These are phyloP conservation scores for Polyommatus iphigenia DNA, from an alignment of 2,888 invertebrate genomes.

Conservation along the genomic window DNA sequence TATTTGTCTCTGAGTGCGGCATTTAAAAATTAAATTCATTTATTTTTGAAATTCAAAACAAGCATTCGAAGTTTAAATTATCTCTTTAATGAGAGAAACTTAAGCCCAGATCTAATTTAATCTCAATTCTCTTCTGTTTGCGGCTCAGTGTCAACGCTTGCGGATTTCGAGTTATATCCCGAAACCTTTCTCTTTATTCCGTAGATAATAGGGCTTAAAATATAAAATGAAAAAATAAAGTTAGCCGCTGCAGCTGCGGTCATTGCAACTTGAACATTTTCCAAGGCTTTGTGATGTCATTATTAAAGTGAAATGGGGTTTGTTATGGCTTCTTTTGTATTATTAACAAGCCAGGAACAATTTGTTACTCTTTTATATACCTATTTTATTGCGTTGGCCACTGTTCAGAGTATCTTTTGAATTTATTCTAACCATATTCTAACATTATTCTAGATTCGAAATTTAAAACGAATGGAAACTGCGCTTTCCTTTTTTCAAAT, in stretches of 20 bases:
- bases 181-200: conserved; percentile 41
- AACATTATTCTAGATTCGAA: not conserved
- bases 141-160: conserved; percentile 74
- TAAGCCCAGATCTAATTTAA: conserved; percentile 69
- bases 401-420: conserved; percentile 30
- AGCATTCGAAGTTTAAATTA: conserved; percentile 41
- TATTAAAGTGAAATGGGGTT: conserved; percentile 67
- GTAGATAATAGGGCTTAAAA: conserved; percentile 43
- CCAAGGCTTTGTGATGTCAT: conserved; percentile 63
- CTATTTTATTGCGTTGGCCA: conserved; percentile 34
- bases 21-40: no score
- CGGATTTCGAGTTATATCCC: conserved; percentile 59
- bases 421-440: conserved; percentile 19
- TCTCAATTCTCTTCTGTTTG: conserved; percentile 70
- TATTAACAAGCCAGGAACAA: conserved; percentile 53
- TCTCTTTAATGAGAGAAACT: conserved; percentile 65
- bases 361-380: conserved; percentile 42
- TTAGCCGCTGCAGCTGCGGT: conserved; percentile 59
- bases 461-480: conserved; percentile 8
- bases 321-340: conserved; percentile 60
- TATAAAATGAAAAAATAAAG: conserved; percentile 38
- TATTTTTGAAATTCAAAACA: not conserved
- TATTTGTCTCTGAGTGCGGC: no score
- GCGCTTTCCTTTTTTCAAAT: conserved; percentile 11
- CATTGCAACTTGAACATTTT: conserved; percentile 67